Percentiles rank a stretch among this genome's conserved stretches.
Conservation (phyloP, 1,140 invertebrate species). For the Psix sp. region DNA sequence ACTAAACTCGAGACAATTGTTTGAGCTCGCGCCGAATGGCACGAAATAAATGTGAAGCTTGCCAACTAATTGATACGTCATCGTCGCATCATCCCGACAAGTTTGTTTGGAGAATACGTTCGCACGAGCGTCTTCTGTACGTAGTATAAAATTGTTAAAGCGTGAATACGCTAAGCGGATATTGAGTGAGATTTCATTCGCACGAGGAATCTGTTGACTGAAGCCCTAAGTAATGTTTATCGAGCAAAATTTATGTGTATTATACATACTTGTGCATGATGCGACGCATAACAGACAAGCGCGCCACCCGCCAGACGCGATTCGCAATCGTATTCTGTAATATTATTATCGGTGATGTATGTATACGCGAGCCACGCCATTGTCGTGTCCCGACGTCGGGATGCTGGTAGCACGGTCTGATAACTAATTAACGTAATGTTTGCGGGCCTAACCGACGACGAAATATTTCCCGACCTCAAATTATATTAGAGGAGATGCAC, state of each 20-base stretch:
- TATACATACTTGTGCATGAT: constrained; percentile 57
- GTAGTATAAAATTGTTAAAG: too few species aligned
- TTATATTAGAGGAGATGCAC: constrained; percentile 50
- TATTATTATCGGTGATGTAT: constrained; percentile 66
- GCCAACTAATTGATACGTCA: too few species aligned
- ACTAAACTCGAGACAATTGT: too few species aligned
- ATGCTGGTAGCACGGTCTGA: constrained; percentile 60
- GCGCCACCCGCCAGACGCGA: constrained; percentile 55
- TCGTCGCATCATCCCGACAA: too few species aligned
- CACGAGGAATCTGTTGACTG: constrained; percentile 45
- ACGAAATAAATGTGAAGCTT: too few species aligned
- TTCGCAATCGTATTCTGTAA: constrained; percentile 63
- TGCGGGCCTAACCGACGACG: constrained; percentile 58
- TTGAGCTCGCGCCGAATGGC: too few species aligned
- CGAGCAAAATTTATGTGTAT: constrained; percentile 58
- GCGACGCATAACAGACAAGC: constrained; percentile 54
- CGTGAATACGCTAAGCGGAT: constrained; percentile 35
- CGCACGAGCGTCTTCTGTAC: too few species aligned
- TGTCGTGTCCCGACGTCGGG: constrained; percentile 59
- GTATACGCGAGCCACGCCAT: constrained; percentile 66
- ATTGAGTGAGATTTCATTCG: constrained; percentile 47
- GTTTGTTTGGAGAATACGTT: too few species aligned
- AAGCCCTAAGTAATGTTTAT: constrained; percentile 57
- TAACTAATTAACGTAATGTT: constrained; percentile 67
- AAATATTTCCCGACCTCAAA: constrained; percentile 61